Percentiles rank a stretch among this genome's conserved stretches.
phyloP scores from a whole-genome alignment of 2,797 vertebrate genomes.

The Clarias pachynema region DNA sequence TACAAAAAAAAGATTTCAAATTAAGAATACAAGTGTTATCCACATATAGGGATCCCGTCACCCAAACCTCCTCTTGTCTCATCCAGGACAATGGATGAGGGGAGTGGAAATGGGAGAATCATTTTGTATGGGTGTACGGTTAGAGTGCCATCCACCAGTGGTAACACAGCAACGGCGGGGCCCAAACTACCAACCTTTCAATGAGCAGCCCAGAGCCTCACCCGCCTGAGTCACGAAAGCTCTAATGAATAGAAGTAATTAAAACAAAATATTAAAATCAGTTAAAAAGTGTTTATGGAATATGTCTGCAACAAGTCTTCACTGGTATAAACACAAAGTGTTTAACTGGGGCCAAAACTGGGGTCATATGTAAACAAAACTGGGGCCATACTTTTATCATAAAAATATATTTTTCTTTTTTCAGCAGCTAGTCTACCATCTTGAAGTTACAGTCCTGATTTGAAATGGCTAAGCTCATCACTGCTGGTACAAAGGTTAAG shows the following conservation, averaged over 20 bases:
- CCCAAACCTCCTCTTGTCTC: too few relatives aligned
- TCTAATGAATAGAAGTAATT: too few relatives aligned
- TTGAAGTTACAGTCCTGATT: constrained; percentile 13
- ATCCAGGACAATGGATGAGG: too few relatives aligned
- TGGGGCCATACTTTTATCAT: not conserved
- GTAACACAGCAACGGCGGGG: too few relatives aligned
- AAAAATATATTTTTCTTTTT: not conserved
- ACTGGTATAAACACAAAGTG: not conserved
- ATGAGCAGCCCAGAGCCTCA: too few relatives aligned
- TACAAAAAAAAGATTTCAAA: not conserved
- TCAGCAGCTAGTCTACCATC: constrained; percentile 1
- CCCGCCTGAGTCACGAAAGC: too few relatives aligned
- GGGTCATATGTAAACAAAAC: too few relatives aligned
- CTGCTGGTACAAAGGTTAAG: constrained; percentile 78
- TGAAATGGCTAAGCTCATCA: constrained; percentile 45
- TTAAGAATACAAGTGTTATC: not conserved
- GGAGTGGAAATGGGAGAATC: too few relatives aligned
- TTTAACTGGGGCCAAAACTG: not conserved
- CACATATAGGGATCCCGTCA: too few relatives aligned
- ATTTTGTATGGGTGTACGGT: too few relatives aligned
- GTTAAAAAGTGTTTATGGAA: not conserved
- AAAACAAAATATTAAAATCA: not conserved
- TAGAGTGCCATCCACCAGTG: too few relatives aligned
- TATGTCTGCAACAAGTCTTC: not conserved
- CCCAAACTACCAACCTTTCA: too few relatives aligned